Evolutionary conservation across 2,113 vertebrate genomes (phyloP).

Genomic region (Podiceps cristatus): DNA sequence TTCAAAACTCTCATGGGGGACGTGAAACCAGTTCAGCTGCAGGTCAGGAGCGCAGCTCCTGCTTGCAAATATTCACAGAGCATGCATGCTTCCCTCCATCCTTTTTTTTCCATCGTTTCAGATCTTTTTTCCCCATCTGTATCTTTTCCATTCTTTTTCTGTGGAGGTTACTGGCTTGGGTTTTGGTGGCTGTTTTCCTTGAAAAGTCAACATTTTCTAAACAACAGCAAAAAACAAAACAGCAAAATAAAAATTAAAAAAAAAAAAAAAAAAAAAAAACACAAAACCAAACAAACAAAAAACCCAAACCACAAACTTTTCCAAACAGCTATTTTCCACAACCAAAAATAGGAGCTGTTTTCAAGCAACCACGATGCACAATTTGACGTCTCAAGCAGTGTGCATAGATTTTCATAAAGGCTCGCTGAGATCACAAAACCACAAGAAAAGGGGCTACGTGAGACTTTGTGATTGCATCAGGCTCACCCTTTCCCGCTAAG

Average conservation of each 20-base stretch:
- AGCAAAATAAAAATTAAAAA: not conserved
- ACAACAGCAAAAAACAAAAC: not conserved
- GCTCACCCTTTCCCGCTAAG: fast-evolving
- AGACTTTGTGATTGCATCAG: fast-evolving
- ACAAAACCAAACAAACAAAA: not conserved
- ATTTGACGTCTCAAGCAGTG: not conserved
- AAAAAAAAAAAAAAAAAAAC: not conserved
- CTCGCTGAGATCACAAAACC: not conserved
- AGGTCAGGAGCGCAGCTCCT: not conserved
- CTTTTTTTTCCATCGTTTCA: not conserved
- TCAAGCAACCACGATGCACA: not conserved
- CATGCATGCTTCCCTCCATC: fast-evolving
- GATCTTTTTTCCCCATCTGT: not conserved
- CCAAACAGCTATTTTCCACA: not conserved
- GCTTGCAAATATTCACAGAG: not conserved
- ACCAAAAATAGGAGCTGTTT: not conserved
- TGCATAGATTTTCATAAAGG: not conserved
- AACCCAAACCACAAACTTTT: not conserved
- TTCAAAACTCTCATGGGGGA: not conserved
- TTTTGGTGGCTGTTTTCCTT: not conserved
- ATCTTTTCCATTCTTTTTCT: not conserved
- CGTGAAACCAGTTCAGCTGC: not conserved
- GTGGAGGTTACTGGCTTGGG: not conserved
- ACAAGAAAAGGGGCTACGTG: not conserved
- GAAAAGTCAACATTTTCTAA: not conserved